Percentiles rank a stretch among this genome's conserved stretches.
Conservation (phyloP, 30 jellyfish, hydroid and myxozoan species). For the Hydractinia symbiolongicarpus region DNA sequence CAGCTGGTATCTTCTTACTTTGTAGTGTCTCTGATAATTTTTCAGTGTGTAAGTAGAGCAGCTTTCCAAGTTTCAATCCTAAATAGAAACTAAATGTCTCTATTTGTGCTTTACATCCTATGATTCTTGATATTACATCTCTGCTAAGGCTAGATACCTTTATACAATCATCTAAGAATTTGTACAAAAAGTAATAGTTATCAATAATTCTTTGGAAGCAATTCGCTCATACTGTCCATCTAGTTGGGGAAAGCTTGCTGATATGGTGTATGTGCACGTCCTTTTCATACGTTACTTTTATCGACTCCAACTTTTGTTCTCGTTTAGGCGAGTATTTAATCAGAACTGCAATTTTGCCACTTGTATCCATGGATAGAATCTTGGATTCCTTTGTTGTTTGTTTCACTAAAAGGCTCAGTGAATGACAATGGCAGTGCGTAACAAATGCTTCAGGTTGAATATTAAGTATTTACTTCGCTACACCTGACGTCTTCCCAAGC, state of each 20-base stretch:
- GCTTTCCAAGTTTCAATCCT: slow-evolving; percentile 46
- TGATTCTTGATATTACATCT: slow-evolving; percentile 50
- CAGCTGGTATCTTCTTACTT: slow-evolving; percentile 41
- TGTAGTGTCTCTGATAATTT: slow-evolving; percentile 51
- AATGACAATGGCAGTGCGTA: slow-evolving; percentile 63
- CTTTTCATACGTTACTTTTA: slow-evolving; percentile 33
- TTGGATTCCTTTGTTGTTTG: slow-evolving; percentile 43
- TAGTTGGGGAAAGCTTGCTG: slow-evolving; percentile 45
- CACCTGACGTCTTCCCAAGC: slow-evolving; percentile 56
- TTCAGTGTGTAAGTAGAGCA: slow-evolving; percentile 50
- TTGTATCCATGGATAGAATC: slow-evolving; percentile 42
- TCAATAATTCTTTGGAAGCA: slow-evolving; percentile 47
- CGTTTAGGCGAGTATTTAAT: slow-evolving; percentile 33
- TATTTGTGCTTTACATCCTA: slow-evolving; percentile 47
- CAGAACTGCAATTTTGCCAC: slow-evolving; percentile 30
- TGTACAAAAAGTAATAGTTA: slow-evolving; percentile 26
- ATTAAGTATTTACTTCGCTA: slow-evolving; percentile 40
- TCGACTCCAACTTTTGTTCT: slow-evolving; percentile 39
- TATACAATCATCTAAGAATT: slow-evolving; percentile 35
- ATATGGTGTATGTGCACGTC: slow-evolving; percentile 19
- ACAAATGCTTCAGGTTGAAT: slow-evolving; percentile 51
- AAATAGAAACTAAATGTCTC: slow-evolving; percentile 37
- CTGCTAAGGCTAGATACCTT: slow-evolving; percentile 35
- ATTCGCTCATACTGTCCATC: slow-evolving; percentile 66
- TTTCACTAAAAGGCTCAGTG: slow-evolving; percentile 52